Evolutionary conservation across 1,140 invertebrate species (phyloP).

Genomic region (Physella acuta): DNA sequence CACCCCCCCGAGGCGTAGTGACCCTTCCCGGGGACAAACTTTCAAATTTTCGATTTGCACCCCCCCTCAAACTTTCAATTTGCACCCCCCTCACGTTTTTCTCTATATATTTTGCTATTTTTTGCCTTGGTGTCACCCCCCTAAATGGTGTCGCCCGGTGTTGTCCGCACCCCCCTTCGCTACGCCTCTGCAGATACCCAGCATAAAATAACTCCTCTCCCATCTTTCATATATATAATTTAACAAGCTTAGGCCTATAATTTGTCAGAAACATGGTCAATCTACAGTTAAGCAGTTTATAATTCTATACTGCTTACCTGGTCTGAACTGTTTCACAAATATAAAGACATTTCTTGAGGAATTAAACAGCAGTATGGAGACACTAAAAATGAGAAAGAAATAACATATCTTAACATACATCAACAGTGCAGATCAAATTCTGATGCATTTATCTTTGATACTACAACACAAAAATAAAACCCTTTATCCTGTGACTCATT

Average conservation of each 20-base stretch:
- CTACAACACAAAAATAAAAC: background rate
- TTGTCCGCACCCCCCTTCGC: too few species aligned
- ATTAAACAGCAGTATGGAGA: constrained; percentile 84
- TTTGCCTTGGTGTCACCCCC: too few species aligned
- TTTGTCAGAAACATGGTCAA: background rate
- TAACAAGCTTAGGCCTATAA: background rate
- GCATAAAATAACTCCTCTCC: too few species aligned
- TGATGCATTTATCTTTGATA: background rate
- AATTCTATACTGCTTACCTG: constrained; percentile 63
- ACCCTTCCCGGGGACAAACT: too few species aligned
- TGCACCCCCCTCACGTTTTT: too few species aligned
- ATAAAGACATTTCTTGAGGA: constrained; percentile 74
- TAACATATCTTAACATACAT: background rate
- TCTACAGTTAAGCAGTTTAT: background rate
- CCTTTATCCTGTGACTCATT: too few species aligned
- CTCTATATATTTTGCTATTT: too few species aligned
- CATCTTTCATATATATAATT: background rate
- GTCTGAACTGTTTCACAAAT: constrained; percentile 90
- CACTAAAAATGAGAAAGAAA: constrained; percentile 61
- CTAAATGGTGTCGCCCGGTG: too few species aligned
- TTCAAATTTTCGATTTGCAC: too few species aligned
- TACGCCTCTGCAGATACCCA: too few species aligned
- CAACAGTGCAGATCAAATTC: background rate
- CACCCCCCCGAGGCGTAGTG: too few species aligned
- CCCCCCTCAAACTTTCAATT: too few species aligned